Base-by-base conservation (phyloP, 1,140 invertebrate species). In the Brachionus rotundiformis region DNA sequence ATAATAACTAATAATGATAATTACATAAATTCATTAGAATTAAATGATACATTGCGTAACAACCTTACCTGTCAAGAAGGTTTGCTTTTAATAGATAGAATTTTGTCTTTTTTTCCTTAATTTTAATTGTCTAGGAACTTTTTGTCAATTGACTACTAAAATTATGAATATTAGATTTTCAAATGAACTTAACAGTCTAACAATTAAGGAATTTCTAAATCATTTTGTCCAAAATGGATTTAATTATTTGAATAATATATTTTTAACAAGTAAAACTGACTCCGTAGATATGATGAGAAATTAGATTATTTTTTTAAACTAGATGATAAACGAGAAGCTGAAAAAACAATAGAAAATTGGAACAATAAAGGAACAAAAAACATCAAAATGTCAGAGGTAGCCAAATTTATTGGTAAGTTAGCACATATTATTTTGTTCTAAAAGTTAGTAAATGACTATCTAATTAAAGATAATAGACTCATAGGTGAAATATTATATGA, bases 401-500 rank as follows among this genome's bases (percentile, higher is more conserved):
- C 8, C 31, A 31, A 59, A 36, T 36, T 79, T 19, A 16, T 36
- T 5, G 36, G 76, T 79, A 11, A 79, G 11, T 19, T 19, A 23
- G 6, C 1, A 47, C 2, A 5, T 5, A 44, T n/a, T 8, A 47
- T 25, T 19, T 36, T 3, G 2, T 33, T 68, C 33, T 13, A 25
- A n/a, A n/a, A 8, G 39, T 25, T 13, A 59, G 11, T 8, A 79
- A 79, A 59, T 33, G 11, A 59, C 4, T 31, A 27, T 31, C 31
- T 79, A 13, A 13, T 54, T 44, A 13, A 19, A 73, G 76, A 54
- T 23, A 79, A 79, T 23, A 36, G 33, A 13, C 23, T 79, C 11
- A 79, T 79, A 5, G 59, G 11, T 33, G 47, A 54, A 19, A 79
- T 79, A 59, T 39, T 59, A 3, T 79, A 79, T 59, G 47, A 59